Conservation (phyloP, 2,797 vertebrate species). For the Anguilla obscura region DNA sequence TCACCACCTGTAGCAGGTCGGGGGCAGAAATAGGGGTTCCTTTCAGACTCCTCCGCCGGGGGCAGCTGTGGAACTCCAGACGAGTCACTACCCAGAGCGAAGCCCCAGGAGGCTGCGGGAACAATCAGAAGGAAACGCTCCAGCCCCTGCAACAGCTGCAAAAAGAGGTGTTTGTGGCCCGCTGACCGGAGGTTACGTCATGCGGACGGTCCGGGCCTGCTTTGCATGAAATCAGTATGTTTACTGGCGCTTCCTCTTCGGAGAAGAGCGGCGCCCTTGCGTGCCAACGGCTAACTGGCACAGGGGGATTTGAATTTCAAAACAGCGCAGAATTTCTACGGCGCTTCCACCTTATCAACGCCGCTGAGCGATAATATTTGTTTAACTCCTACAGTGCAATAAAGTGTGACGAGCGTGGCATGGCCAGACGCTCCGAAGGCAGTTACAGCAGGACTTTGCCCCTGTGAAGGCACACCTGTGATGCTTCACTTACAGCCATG, state of each 20-base stretch:
- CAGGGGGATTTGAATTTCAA: constrained; percentile 4
- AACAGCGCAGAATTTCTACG: not conserved
- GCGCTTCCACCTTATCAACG: constrained; percentile 7
- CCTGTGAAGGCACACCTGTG: constrained; percentile 27
- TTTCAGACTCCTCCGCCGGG: not conserved
- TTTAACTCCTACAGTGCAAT: constrained; percentile 19
- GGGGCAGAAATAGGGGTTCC: not conserved
- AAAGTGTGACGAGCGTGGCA: constrained; percentile 26
- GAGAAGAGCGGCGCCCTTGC: not conserved
- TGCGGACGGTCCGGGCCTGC: constrained; percentile 30
- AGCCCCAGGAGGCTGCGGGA: constrained; percentile 26
- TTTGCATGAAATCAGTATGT: not conserved
- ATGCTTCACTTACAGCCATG: constrained; percentile 13
- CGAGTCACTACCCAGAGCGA: not conserved
- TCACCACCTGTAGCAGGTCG: not conserved
- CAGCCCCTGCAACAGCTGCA: constrained; percentile 49
- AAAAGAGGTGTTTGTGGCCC: constrained; percentile 25
- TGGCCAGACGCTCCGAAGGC: not conserved
- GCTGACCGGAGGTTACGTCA: constrained; percentile 45
- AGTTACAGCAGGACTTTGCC: constrained; percentile 44
- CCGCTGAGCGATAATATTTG: constrained; percentile 9
- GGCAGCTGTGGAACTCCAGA: not conserved
- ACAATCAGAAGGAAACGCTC: constrained; percentile 43
- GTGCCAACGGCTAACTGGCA: not conserved
- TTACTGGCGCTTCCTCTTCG: too few species aligned